Base-by-base conservation (phyloP, 2,888 invertebrate genomes). In the Muscina levida region DNA sequence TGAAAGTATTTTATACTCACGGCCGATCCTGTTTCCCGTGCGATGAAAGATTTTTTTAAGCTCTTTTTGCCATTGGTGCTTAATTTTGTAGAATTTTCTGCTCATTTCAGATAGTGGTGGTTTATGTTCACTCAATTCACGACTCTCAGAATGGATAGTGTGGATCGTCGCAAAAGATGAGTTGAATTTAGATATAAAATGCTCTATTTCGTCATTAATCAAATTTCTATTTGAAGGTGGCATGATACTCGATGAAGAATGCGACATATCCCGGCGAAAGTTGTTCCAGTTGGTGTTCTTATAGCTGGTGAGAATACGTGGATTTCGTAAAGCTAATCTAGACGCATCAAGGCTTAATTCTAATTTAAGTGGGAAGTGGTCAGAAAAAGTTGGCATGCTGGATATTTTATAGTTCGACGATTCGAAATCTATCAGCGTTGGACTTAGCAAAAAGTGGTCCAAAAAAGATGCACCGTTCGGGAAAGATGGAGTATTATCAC, bases 391-490 rank as follows among this genome's bases (percentile, higher is more conserved):
- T 11, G 75, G 13, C 0, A 57, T 17, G 3, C 17, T 39, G 8
- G 51, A 13, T 6, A 75, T 26, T 13, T 4, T 31, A n/a, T 37
- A 71, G 19, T 76, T 76, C n/a, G 51, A 22, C 10, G 11, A 2
- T 37, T 37, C 13, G 1, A 2, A 1, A 10, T 67, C 51, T 13
- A 67, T 22, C 10, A 66, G 5, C 1, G 10, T 1, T 2, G 48
- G n/a, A 17, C 48, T 65, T 1, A 71, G 11, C 3, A 71, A n/a
- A 15, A 71, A 71, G n/a, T 71, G 56, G 6, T 76, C 71, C 5
- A 71, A 13, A 11, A 37, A 66, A 0, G 59, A 72, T 1, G 46
- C 6, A 24, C 77, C 77, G 48, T 65, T 56, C 0, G 72, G 77
- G 26, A 39, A 77, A 4, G 72, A 59, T 4, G 72, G 67, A 1